These are phyloP conservation scores for Coturnix japonica DNA, from an alignment of 2,113 vertebrate species.

Conservation along the genomic window DNA sequence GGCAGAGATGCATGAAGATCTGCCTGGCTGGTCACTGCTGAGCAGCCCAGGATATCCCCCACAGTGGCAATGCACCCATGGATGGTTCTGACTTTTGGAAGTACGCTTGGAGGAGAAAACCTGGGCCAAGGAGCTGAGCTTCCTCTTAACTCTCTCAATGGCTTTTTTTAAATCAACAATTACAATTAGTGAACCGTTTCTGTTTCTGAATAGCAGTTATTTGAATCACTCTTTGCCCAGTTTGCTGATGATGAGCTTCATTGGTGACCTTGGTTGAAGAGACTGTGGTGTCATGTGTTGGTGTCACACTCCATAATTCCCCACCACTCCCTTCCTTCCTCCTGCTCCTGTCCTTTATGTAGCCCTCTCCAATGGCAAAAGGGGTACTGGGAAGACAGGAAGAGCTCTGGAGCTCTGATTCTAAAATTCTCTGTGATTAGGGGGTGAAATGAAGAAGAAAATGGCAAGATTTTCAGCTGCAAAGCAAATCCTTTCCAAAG, in stretches of 20 bases:
- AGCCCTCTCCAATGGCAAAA: background rate
- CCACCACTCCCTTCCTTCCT: background rate
- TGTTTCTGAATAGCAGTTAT: background rate
- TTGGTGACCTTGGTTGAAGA: background rate
- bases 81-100: background rate
- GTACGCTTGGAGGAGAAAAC: background rate
- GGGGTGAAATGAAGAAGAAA: background rate
- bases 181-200: background rate
- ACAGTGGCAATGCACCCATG: background rate
- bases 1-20: background rate
- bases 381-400: background rate
- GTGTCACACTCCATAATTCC: accelerated
- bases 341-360: background rate
- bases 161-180: background rate
- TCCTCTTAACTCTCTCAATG: background rate
- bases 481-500: background rate
- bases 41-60: background rate
- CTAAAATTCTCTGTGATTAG: background rate
- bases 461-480: background rate
- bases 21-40: background rate
- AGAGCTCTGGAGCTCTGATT: background rate
- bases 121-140: background rate
- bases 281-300: too few relatives aligned
- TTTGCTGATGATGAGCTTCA: background rate
- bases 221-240: background rate